Conservation (phyloP, 1,140 invertebrate species). For the Drosophila athabasca region DNA sequence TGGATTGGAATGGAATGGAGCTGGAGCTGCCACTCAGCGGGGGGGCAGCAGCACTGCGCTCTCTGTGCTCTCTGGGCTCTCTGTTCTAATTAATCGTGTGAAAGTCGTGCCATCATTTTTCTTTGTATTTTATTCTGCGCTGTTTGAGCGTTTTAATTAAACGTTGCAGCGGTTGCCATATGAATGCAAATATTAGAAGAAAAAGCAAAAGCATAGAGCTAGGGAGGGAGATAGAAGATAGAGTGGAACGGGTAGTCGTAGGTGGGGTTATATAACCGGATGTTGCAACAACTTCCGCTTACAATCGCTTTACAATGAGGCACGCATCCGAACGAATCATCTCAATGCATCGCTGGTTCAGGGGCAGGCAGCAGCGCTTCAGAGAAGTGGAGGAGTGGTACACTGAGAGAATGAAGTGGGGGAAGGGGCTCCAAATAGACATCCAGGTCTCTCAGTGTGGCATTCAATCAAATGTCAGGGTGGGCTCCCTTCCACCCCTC, state of each 20-base stretch:
- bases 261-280: slow-evolving; percentile 40
- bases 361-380: slow-evolving; percentile 12
- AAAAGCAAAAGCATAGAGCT: slow-evolving; percentile 1
- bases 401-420: too few species aligned
- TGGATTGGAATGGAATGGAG: too few species aligned
- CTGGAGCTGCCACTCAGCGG: too few species aligned
- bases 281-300: slow-evolving; percentile 68
- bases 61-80: background rate
- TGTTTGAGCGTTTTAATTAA: slow-evolving; percentile 63
- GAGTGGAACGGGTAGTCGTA: too few species aligned
- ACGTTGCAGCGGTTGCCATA: slow-evolving; percentile 20
- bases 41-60: background rate
- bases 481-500: slow-evolving; percentile 25
- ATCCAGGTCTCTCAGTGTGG: background rate
- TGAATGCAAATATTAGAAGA: slow-evolving; percentile 50
- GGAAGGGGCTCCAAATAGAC: too few species aligned
- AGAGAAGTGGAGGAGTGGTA: too few species aligned
- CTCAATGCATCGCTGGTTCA: slow-evolving; percentile 33
- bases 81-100: slow-evolving; percentile 67
- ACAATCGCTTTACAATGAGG: slow-evolving; percentile 52
- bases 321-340: slow-evolving; percentile 43
- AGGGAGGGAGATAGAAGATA: background rate
- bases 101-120: slow-evolving; percentile 52
- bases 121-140: background rate
- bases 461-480: slow-evolving; percentile 55